A percentile compares a stretch with the other conserved stretches of the same genome.
Conservation (phyloP, 1,140 invertebrate genomes). For the Pachyrhynchus sulphureomaculatus region DNA sequence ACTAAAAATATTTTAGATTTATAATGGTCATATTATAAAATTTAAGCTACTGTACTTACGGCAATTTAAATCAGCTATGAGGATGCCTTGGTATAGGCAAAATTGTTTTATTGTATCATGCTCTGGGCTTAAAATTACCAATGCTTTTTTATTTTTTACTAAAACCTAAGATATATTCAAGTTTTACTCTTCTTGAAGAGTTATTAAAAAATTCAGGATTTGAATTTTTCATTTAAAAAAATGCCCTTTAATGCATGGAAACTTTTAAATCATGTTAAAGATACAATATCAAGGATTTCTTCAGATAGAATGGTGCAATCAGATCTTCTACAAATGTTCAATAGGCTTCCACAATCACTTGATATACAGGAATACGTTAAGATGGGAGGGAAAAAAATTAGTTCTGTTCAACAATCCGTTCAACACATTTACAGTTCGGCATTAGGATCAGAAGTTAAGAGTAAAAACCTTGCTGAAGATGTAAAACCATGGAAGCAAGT, state of each 20-base stretch:
- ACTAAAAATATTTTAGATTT: too few species aligned
- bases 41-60: too few species aligned
- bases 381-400: constrained; percentile 5
- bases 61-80: too few species aligned
- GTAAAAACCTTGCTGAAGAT: not conserved
- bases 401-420: constrained; percentile 1
- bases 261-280: constrained; percentile 16
- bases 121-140: too few species aligned
- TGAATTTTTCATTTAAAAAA: too few species aligned
- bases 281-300: constrained; percentile 3
- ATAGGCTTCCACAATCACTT: constrained; percentile 6
- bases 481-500: constrained; percentile 10
- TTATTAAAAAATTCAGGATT: too few species aligned
- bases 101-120: too few species aligned
- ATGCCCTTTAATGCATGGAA: constrained; percentile 21
- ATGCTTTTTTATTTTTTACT: too few species aligned
- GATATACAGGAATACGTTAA: constrained; percentile 20
- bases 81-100: too few species aligned
- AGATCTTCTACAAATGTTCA: constrained; percentile 8
- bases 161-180: too few species aligned
- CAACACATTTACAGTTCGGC: constrained; percentile 9
- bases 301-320: constrained; percentile 4
- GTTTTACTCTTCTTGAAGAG: too few species aligned
- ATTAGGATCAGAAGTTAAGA: not conserved
- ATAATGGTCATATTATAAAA: too few species aligned